These are phyloP conservation scores for Agrochola lota DNA, from an alignment of 2,888 invertebrate genomes.

Conservation along the genomic window DNA sequence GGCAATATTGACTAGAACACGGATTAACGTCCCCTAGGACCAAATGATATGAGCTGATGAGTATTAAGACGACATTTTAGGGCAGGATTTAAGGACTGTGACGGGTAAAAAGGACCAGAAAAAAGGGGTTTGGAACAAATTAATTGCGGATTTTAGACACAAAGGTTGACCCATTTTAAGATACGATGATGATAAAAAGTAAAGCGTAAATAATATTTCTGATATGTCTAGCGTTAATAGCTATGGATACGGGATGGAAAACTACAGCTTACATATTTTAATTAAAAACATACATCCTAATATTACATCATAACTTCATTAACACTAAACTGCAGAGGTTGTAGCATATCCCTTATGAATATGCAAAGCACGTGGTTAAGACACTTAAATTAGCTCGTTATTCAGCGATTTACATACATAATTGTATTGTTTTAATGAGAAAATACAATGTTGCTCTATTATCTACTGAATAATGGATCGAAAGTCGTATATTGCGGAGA, in stretches of 20 bases:
- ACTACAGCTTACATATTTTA: constrained; percentile 16
- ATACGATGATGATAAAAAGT: not conserved
- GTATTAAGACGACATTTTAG: constrained; percentile 9
- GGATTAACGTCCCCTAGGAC: constrained; percentile 29
- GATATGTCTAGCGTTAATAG: not conserved
- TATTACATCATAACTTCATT: constrained; percentile 60
- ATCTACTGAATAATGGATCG: constrained; percentile 45
- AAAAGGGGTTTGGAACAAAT: not conserved
- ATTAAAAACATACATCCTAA: constrained; percentile 53
- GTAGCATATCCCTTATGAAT: constrained; percentile 73
- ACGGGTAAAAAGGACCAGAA: not conserved
- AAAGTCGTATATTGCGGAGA: constrained; percentile 35
- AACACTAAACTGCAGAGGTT: constrained; percentile 66
- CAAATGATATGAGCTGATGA: constrained; percentile 5
- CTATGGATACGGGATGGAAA: not conserved
- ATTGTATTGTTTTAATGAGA: constrained; percentile 73
- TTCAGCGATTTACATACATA: constrained; percentile 79
- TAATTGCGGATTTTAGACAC: not conserved
- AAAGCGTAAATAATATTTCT: not conserved
- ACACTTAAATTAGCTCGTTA: constrained; percentile 79
- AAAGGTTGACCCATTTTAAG: constrained; percentile 13
- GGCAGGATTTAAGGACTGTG: not conserved
- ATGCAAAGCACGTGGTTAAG: constrained; percentile 79
- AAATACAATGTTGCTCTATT: constrained; percentile 62
- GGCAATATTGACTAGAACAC: constrained; percentile 37